These are phyloP conservation scores for Tethea ocularis DNA, from an alignment of 2,888 invertebrate species.

Conservation along the genomic window DNA sequence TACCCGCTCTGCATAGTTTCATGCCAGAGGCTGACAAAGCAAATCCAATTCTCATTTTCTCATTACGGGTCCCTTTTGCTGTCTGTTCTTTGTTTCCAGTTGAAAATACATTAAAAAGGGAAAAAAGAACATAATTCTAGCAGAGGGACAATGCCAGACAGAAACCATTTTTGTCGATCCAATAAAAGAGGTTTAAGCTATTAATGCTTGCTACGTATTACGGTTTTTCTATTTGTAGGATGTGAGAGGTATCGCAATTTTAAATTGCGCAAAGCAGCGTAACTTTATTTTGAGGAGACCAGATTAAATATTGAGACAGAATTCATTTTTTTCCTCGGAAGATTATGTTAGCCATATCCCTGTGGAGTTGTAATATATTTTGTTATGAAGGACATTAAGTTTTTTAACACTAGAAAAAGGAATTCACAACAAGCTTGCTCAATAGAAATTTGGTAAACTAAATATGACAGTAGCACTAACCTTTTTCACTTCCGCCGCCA, in stretches of 20 bases:
- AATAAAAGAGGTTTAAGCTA: slow-evolving; percentile 30
- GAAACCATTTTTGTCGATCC: slow-evolving; percentile 40
- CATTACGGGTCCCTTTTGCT: slow-evolving; percentile 62
- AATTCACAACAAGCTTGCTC: too few species aligned
- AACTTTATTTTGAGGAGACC: neutral
- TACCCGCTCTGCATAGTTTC: slow-evolving; percentile 50
- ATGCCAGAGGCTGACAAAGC: slow-evolving; percentile 58
- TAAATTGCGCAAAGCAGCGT: neutral
- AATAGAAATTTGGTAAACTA: too few species aligned
- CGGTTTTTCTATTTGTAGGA: neutral
- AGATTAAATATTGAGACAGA: too few species aligned
- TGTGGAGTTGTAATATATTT: too few species aligned
- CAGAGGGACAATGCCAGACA: slow-evolving; percentile 22
- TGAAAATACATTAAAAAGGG: slow-evolving; percentile 53
- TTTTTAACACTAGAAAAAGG: too few species aligned
- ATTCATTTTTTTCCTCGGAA: too few species aligned
- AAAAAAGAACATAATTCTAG: slow-evolving; percentile 28
- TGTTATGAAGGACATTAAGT: too few species aligned
- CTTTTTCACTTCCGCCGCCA: too few species aligned
- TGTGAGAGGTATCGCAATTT: neutral
- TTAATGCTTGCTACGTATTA: slow-evolving; percentile 10
- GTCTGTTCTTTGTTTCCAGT: slow-evolving; percentile 60
- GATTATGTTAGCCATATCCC: too few species aligned
- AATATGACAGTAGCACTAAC: too few species aligned
- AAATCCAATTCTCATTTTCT: slow-evolving; percentile 74